Conservation (phyloP, 2,797 vertebrate genomes). For the Pitangus sulphuratus region DNA sequence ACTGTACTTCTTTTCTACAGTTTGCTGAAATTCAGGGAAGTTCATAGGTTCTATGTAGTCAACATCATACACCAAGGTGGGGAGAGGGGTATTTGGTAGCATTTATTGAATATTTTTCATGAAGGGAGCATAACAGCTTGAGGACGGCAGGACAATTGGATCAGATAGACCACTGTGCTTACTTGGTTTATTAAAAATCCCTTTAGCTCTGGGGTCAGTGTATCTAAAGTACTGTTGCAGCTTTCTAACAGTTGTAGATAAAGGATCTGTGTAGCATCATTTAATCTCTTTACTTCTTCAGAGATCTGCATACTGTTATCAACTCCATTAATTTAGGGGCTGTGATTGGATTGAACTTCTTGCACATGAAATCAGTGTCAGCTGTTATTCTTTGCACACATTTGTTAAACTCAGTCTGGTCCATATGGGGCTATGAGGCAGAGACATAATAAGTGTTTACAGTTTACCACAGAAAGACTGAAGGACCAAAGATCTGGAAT, state of each 20-base stretch:
- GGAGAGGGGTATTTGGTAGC: background rate
- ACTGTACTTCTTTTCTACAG: background rate
- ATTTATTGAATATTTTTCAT: conserved; percentile 41
- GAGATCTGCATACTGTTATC: conserved; percentile 59
- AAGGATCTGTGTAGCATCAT: conserved; percentile 22
- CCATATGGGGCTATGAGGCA: conserved; percentile 36
- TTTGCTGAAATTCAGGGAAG: background rate
- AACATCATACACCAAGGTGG: background rate
- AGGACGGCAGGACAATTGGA: conserved; percentile 14
- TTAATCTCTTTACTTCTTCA: conserved; percentile 59
- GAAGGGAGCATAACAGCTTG: background rate
- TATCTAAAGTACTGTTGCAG: conserved; percentile 12
- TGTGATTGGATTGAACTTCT: conserved; percentile 71
- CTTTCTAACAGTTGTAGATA: conserved; percentile 23
- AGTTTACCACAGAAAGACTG: conserved; percentile 22
- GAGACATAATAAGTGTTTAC: conserved; percentile 45
- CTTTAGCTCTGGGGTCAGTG: background rate
- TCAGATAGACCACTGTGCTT: background rate
- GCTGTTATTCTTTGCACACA: conserved; percentile 60
- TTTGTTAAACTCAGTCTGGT: conserved; percentile 70
- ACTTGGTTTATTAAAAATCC: conserved; percentile 42
- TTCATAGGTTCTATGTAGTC: background rate
- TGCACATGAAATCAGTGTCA: conserved; percentile 71
- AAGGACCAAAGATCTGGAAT: conserved; percentile 26
- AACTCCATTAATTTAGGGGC: conserved; percentile 48